Evolutionary conservation across 2,113 vertebrate species (phyloP), one percentile per base, ranked within the genome.

Genomic region (Shinisaurus crocodilurus): DNA sequence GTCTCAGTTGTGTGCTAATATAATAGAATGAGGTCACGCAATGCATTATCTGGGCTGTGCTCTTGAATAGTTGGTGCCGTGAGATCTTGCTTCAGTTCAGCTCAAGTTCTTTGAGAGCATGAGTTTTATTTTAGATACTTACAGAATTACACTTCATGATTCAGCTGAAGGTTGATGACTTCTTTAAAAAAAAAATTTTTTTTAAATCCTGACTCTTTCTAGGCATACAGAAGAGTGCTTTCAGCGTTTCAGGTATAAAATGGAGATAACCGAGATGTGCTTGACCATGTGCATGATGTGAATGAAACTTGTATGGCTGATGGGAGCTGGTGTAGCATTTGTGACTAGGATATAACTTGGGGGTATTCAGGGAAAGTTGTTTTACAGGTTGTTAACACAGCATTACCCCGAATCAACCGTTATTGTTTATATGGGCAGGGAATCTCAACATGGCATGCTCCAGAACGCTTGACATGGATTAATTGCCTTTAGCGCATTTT

Each of bases 21-120:
- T 69, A 90, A 90, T 79, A 85, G 89, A 90, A 90, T 85, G 82
- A 90, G 82, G 83, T 80, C 89, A 85, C n/a, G 54, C 32, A 65
- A 40, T n/a, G 6, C 60, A 85, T 90, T 90, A 70, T 85, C 63
- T 77, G 43, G 25, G 27, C 45, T 69, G 43, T 67, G 89, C 79
- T 75, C 83, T 85, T 85, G 89, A 85, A 76, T 65, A 77, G 82
- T 85, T 67, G 40, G 72, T 77, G 67, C 72, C 8, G n/a, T 65
- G 88, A 79, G 74, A 57, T 77, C 70, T 90, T 90, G 60, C 82
- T 65, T 72, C 81, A 75, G 60, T 29, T 84, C 70, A 20, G 2
- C 6, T 77, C 79, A 76, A 90, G 43, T 29, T n/a, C n/a, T 48
- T n/a, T 81, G 87, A 43, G 37, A 88, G 60, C 86, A 43, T 79